Conservation (phyloP, 2,113 vertebrate species). For the Pseudopodoces humilis region DNA sequence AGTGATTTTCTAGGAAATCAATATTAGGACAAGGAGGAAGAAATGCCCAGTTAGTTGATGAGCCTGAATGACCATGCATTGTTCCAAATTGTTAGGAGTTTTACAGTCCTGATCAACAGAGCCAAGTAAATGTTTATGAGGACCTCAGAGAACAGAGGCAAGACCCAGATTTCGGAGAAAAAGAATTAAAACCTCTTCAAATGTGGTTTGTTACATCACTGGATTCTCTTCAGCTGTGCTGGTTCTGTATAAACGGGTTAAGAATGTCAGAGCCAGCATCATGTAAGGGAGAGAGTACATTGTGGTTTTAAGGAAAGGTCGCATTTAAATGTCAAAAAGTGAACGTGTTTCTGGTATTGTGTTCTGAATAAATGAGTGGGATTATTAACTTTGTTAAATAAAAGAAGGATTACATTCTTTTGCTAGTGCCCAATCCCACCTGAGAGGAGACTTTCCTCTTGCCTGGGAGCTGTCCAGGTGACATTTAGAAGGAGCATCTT, state of each 20-base stretch:
- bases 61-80: neutral
- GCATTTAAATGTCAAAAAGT: constrained; percentile 40
- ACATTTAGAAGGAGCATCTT: neutral
- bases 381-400: neutral
- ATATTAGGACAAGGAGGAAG: neutral
- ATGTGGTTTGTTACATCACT: neutral
- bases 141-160: neutral
- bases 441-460: neutral
- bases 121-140: neutral
- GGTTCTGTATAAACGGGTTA: neutral
- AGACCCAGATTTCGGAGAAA: neutral
- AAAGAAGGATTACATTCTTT: neutral
- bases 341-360: neutral
- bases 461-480: neutral
- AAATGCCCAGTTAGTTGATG: neutral
- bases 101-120: neutral
- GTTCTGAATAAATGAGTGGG: neutral
- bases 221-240: neutral
- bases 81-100: neutral
- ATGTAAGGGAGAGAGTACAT: neutral
- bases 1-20: neutral
- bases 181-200: neutral
- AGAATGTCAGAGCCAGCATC: neutral
- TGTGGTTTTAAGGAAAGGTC: neutral
- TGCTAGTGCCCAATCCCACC: neutral